Evolutionary conservation across 2,888 invertebrate genomes (phyloP).

Genomic region (Pachydiplax longipennis): DNA sequence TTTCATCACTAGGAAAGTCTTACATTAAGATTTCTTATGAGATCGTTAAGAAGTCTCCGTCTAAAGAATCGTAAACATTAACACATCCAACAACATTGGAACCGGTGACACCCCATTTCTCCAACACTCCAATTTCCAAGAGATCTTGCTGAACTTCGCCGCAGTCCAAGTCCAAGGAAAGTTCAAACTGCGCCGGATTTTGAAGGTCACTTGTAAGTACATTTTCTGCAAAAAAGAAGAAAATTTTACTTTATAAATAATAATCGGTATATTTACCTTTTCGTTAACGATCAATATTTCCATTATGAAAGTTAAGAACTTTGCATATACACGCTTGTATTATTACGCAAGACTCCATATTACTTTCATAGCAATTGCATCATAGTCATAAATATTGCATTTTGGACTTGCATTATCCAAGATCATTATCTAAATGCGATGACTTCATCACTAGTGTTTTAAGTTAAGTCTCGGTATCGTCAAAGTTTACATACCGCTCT

Average conservation of each 20-base stretch:
- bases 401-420: no score
- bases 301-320: background rate
- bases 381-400: no score
- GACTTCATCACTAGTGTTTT: no score
- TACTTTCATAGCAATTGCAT: no score
- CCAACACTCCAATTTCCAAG: slow-evolving; percentile 34
- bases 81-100: background rate
- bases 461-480: no score
- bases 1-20: background rate
- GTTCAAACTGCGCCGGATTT: background rate
- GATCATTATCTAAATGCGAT: no score
- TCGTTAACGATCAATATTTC: background rate
- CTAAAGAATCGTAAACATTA: background rate
- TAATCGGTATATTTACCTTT: background rate
- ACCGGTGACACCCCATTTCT: slow-evolving; percentile 37
- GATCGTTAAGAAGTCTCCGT: slow-evolving; percentile 16
- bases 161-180: slow-evolving; percentile 26
- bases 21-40: background rate
- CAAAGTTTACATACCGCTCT: no score
- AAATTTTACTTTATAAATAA: background rate
- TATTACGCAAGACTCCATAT: background rate
- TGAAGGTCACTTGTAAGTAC: background rate
- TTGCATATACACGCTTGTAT: background rate
- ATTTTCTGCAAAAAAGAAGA: slow-evolving; percentile 2
- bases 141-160: slow-evolving; percentile 22